A percentile compares a stretch with the other conserved stretches of the same genome.
Evolutionary conservation across 2,113 vertebrate genomes (phyloP).

Genomic region (Apus apus): DNA sequence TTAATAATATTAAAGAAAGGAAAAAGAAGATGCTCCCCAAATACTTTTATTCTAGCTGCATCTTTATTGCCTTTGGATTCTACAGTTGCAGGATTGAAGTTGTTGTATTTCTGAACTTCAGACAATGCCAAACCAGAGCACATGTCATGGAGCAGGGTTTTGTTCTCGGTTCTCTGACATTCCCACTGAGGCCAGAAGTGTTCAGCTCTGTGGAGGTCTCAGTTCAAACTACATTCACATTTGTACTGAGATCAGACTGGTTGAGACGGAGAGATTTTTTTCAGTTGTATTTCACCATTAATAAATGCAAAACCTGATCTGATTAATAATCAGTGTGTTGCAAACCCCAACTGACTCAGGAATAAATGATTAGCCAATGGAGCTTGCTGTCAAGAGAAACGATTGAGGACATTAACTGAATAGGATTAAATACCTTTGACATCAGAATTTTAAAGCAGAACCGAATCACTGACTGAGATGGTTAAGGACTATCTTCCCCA

Average conservation of each 20-base stretch:
- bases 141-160: not conserved
- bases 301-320: not conserved
- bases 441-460: slow-evolving; percentile 18
- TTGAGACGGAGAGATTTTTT: not conserved
- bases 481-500: not conserved
- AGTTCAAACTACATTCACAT: not conserved
- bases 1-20: not conserved
- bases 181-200: accelerated
- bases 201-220: not conserved
- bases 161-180: not conserved
- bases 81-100: not conserved
- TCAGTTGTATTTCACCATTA: not conserved
- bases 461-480: not conserved
- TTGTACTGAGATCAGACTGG: not conserved
- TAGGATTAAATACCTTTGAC: not conserved
- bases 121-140: not conserved
- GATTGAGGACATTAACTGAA: slow-evolving; percentile 7
- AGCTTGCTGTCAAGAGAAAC: slow-evolving; percentile 34
- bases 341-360: not conserved
- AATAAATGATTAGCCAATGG: slow-evolving; percentile 39
- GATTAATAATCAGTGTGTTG: slow-evolving; percentile 27
- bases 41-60: not conserved
- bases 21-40: not conserved
- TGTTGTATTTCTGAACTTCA: not conserved
- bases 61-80: not conserved